phyloP scores from a whole-genome alignment of 2,797 vertebrate genomes.

The Paratrypauchen microcephalus region DNA sequence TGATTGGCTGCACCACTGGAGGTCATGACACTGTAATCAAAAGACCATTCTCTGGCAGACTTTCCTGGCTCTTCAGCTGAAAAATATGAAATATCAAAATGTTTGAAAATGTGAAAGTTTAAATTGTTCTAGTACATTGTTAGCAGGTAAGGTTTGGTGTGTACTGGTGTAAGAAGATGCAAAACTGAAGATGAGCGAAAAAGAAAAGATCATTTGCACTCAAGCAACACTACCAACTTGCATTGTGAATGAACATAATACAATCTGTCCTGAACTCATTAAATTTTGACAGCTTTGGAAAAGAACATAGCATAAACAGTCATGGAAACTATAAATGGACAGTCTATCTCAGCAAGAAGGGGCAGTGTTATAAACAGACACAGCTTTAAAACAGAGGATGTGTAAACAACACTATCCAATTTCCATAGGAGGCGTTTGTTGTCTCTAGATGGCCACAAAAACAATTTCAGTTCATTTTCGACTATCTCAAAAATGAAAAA shows the following conservation, averaged over 20 bases:
- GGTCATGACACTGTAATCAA: slow-evolving; percentile 73
- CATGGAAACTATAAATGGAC: slow-evolving; percentile 27
- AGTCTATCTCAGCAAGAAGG: background rate
- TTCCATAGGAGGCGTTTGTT: background rate
- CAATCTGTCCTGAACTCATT: background rate
- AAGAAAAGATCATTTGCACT: slow-evolving; percentile 9
- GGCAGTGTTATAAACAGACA: slow-evolving; percentile 35
- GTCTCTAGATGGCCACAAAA: background rate
- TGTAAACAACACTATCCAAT: slow-evolving; percentile 26
- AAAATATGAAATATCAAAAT: background rate
- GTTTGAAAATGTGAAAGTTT: background rate
- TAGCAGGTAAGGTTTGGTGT: slow-evolving; percentile 18
- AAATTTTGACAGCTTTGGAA: background rate
- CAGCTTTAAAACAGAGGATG: slow-evolving; percentile 8
- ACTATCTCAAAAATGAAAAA: background rate
- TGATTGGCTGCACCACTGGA: slow-evolving; percentile 48
- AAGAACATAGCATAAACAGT: slow-evolving; percentile 15
- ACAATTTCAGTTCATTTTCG: background rate
- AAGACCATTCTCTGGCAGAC: slow-evolving; percentile 57
- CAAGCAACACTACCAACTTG: background rate
- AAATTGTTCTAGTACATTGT: background rate
- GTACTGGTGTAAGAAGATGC: slow-evolving; percentile 31
- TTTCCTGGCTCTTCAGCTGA: slow-evolving; percentile 81
- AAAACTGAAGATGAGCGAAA: slow-evolving; percentile 39
- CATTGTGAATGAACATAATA: background rate